A percentile compares a stretch with the other conserved stretches of the same genome.
Evolutionary conservation across 53 echinoderm and acorn worm genomes (phyloP).

Genomic region (Zoroaster sp.): DNA sequence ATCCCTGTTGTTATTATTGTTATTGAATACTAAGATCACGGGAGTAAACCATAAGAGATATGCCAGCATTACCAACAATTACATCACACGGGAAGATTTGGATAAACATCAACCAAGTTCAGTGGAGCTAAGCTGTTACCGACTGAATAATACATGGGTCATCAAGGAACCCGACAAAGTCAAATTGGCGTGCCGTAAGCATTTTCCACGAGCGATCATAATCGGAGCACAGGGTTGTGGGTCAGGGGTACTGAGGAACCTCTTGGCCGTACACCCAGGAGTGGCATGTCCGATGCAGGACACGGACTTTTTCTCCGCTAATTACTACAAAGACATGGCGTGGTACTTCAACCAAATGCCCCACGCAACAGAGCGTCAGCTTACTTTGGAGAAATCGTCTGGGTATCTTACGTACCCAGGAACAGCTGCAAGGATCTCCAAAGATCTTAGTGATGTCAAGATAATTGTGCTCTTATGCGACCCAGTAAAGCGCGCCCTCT

Average conservation of each 20-base stretch:
- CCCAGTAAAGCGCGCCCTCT: neutral
- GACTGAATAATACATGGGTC: neutral
- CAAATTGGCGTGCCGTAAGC: neutral
- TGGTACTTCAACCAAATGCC: conserved; percentile 32
- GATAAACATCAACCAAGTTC: neutral
- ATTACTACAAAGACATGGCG: neutral
- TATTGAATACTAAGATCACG: neutral
- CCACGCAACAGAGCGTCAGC: neutral
- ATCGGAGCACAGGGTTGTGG: neutral
- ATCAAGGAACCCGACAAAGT: neutral
- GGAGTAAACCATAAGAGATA: neutral
- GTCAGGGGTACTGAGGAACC: neutral
- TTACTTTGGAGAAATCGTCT: conserved; percentile 1
- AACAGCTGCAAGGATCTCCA: neutral
- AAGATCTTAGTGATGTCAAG: neutral
- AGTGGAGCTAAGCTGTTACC: conserved; percentile 19
- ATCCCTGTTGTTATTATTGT: neutral
- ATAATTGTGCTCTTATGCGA: neutral
- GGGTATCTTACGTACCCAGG: conserved; percentile 10
- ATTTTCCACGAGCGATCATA: neutral
- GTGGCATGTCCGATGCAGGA: neutral
- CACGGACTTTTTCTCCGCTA: neutral
- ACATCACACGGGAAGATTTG: neutral
- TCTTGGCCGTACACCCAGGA: conserved; percentile 29
- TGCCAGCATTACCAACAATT: neutral